Conservation (phyloP, 2,113 vertebrate genomes). For the Hemicordylus capensis region DNA sequence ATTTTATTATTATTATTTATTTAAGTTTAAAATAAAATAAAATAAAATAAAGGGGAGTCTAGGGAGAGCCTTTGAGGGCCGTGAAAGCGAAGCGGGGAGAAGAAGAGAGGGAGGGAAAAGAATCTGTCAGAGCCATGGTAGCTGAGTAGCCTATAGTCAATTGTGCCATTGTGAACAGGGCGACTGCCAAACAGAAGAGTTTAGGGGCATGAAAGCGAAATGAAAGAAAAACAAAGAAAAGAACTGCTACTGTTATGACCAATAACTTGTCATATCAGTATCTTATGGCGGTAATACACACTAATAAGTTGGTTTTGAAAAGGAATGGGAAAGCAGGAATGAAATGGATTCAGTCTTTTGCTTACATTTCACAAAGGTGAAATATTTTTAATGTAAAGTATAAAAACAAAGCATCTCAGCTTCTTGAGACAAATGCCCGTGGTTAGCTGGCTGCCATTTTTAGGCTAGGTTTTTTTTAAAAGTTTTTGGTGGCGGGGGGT, state of each 20-base stretch:
- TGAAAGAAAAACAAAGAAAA: constrained; percentile 26
- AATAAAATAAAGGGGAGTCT: constrained; percentile 5
- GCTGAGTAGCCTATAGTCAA: constrained; percentile 18
- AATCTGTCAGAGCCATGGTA: constrained; percentile 30
- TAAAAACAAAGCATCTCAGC: constrained; percentile 49
- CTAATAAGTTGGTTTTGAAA: constrained; percentile 39
- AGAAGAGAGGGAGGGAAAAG: background rate
- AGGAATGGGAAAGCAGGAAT: constrained; percentile 20
- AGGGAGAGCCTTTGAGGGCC: constrained; percentile 39
- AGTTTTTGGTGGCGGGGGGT: too few relatives aligned
- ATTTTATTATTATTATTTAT: constrained; percentile 42
- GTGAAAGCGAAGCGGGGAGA: constrained; percentile 19
- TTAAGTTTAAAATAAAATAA: background rate
- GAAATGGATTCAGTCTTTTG: constrained; percentile 22
- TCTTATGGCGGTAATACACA: constrained; percentile 30
- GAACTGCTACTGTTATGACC: background rate
- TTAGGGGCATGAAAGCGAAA: constrained; percentile 46
- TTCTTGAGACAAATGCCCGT: constrained; percentile 47
- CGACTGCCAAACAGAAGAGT: background rate
- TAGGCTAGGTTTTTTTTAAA: constrained; percentile 60
- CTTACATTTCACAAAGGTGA: constrained; percentile 51
- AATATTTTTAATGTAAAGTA: background rate
- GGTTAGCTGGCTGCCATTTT: constrained; percentile 69
- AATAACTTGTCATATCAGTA: constrained; percentile 28
- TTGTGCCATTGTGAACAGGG: background rate